Base-by-base conservation (phyloP, 2,888 invertebrate species). In the Bursaphelenchus okinawaensis region DNA sequence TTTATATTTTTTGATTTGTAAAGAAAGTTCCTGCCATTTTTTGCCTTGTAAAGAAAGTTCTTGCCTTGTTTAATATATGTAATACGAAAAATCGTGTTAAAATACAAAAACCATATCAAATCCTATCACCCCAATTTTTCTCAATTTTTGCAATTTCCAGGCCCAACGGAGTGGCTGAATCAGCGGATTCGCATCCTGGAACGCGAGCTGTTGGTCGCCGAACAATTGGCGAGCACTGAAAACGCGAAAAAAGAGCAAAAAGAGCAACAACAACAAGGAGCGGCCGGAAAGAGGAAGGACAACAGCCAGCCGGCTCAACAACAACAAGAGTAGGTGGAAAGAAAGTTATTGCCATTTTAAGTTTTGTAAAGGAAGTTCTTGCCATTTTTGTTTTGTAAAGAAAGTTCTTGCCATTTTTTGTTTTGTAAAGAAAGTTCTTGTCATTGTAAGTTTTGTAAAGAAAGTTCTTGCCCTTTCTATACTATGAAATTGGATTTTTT, bases 161-260 rank as follows among this genome's bases (percentile, higher is more conserved):
- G 28, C 16, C 52, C 74, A 0, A 73, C 78, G 6, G 78, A 78
- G 24, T 65, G 70, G 22, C 62, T 80, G 23, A 74, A 74, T 64
- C 70, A 92, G 83, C 88, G 95, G 79, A 91, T 95, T 63, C 90
- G 90, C 82, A 92, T 93, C 85, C 87, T 96, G 66, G 91, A 92
- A 89, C 90, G 75, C 55, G 77, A 76, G 55, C 69, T 76, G 22
- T 61, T 26, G 40, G 62, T 59, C 55, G 52, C 65, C 20, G 51
- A 52, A 8, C 60, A 68, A 50, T 20, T 66, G n/a, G 29, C 55
- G 40, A 66, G 52, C 59, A 26, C 55, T 22, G 67, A 65, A 20
- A 54, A 65, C 66, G 40, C 40, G 40, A 40, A 40, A 40, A 40
- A 40, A n/a, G 40, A 40, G 6, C 40, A 40, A 6, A 40, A 40